Evolutionary conservation across 2,113 vertebrate genomes (phyloP), one percentile per base, ranked within the genome.

Genomic region (Ptyas mucosa): DNA sequence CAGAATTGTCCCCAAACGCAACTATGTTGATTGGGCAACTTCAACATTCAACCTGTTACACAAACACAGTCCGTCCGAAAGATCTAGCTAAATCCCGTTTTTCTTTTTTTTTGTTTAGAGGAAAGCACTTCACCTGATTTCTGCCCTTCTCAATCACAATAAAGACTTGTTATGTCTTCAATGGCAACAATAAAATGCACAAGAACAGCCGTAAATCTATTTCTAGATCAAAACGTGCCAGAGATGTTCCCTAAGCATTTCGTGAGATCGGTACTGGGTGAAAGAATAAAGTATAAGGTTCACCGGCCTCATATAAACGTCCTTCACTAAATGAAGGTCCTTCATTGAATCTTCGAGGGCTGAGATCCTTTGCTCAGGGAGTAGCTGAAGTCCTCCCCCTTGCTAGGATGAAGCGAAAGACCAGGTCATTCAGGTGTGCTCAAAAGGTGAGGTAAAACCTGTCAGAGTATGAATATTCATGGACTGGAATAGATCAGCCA

Each of bases 301-400:
- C 34, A 3, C 34, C 18, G 8, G 92, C 46, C 18, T 85, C 90
- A 75, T 23, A 81, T 64, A 49, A 81, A 39, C 0, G 52, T 34
- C 29, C 8, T 14, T 53, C 39, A 1, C 26, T 34, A 57, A 55
- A 39, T 43, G 23, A 58, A 58, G 55, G 23, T 58, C 9, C 55
- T 24, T 24, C 55, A 57, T 57, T 8, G 21, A 57, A 57, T 2
- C 21, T 1, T 0, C 52, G 0, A 0, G 1, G 0, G 0, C 64
- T 34, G 88, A n/a, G 52, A 39, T 3, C 24, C 1, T 51, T 34
- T 1, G 0, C n/a, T n/a, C 61, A 29, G 61, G 26, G 26, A 64
- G 11, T n/a, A 12, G 26, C 57, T 26, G 57, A 61, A 8, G 12
- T 69, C 64, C 54, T 26, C 21, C 34, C 55, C 85, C 20, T 55